Percentiles rank a stretch among this genome's conserved stretches.
phyloP scores from a whole-genome alignment of 2,113 vertebrate genomes.

The Oncorhynchus mykiss region DNA sequence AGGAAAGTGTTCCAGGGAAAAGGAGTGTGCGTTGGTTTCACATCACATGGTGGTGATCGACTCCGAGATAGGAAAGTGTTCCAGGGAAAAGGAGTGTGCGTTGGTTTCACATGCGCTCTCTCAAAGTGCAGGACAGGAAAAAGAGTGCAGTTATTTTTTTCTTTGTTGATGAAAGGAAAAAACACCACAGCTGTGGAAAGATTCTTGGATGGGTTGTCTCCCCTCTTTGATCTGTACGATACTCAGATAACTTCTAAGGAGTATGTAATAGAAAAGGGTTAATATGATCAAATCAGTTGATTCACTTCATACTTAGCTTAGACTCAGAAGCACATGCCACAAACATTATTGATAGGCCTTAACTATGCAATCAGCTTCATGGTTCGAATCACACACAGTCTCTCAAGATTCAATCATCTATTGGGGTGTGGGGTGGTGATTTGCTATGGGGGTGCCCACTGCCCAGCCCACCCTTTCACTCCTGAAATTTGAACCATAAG shows the following conservation, averaged over 20 bases:
- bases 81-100: slow-evolving; percentile 5
- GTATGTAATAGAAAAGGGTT: neutral
- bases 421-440: too few relatives aligned
- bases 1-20: neutral
- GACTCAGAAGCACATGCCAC: too few relatives aligned
- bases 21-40: slow-evolving; percentile 23
- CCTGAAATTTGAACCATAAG: too few relatives aligned
- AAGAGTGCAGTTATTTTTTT: slow-evolving; percentile 36
- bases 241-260: slow-evolving; percentile 73
- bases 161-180: slow-evolving; percentile 19
- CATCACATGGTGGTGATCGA: slow-evolving; percentile 34
- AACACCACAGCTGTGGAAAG: slow-evolving; percentile 26
- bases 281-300: too few relatives aligned
- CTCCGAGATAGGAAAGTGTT: slow-evolving; percentile 2
- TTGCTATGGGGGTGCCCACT: too few relatives aligned
- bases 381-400: too few relatives aligned
- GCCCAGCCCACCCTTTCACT: too few relatives aligned
- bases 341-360: neutral
- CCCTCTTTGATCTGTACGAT: neutral
- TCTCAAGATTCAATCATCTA: too few relatives aligned
- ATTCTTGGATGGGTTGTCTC: slow-evolving; percentile 15
- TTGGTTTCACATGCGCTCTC: slow-evolving; percentile 36
- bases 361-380: too few relatives aligned
- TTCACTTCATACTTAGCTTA: too few relatives aligned
- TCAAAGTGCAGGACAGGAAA: slow-evolving; percentile 52